Conservation (phyloP, 2,888 invertebrate genomes). For the Andrena trimmerana region DNA sequence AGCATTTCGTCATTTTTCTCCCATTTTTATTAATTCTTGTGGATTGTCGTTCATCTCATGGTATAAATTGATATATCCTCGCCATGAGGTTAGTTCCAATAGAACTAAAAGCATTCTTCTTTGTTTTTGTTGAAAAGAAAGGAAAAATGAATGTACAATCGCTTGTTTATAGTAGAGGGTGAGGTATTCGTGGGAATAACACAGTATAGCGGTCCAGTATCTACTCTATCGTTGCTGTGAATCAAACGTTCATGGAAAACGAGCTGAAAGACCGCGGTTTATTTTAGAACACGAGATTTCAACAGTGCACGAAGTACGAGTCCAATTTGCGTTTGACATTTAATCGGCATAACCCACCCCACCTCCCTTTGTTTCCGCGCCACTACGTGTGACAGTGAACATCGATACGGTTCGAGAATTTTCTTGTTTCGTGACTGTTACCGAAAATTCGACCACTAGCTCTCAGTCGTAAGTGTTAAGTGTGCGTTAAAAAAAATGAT, state of each 20-base stretch:
- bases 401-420: neutral
- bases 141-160: too few species aligned
- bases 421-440: neutral
- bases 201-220: too few species aligned
- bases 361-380: neutral
- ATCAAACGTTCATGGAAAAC: neutral
- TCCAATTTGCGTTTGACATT: conserved; percentile 2
- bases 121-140: too few species aligned
- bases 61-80: neutral
- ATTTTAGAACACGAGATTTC: neutral
- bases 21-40: neutral
- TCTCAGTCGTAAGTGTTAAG: neutral
- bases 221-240: too few species aligned
- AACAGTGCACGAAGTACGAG: neutral
- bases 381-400: neutral
- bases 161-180: too few species aligned
- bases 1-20: neutral
- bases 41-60: neutral
- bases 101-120: neutral
- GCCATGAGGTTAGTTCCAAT: neutral
- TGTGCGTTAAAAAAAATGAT: too few species aligned
- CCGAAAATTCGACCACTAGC: neutral
- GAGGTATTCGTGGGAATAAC: too few species aligned
- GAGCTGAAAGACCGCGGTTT: neutral
- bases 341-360: neutral